Evolutionary conservation across 2,888 invertebrate genomes (phyloP), one percentile per base, ranked within the genome.

Genomic region (Epiblema foenella): DNA sequence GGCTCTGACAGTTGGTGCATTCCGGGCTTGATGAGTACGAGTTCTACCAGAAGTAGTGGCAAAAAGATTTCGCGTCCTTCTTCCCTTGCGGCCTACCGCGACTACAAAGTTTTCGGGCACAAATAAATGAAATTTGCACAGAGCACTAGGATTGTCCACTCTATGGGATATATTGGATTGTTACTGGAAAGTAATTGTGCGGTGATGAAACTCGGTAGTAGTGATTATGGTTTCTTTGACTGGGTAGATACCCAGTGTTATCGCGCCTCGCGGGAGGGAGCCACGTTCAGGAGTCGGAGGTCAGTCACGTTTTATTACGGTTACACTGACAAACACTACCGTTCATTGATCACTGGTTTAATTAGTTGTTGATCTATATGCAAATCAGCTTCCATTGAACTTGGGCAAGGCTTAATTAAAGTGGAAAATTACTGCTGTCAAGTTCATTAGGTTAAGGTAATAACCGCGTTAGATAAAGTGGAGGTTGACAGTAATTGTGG

Each of bases 381-480:
- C 29, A 20, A 46, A 69, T 52, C n/a, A 33, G 58, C 46, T 59
- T 69, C 64, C 52, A 33, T 69, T 59, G 37, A 68, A 24, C 67
- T 52, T 39, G 17, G 17, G 24, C 24, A 20, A 15, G 49, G 9
- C 10, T 10, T 58, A 24, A 29, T 17, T 46, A 58, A 11, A 3
- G 20, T 11, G 69, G 65, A 69, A 69, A 54, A 52, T 42, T 52
- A 69, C 69, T 33, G 42, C n/a, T 49, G 51, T 37, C 33, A 37
- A 37, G 62, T 51, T 29, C 49, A 33, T 11, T 17, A 18, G 56
- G 49, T 46, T 46, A 60, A 29, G 29, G 29, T 0, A 29, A 62
- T 49, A 11, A n/a, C 17, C n/a, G 9, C 17, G 62, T 17, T 62
- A 29, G 11, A 49, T 2, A 49, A 12, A 15, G 24, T n/a, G 12